Base-by-base conservation (phyloP, 2,113 vertebrate species). In the Coptodon bakossiorum region DNA sequence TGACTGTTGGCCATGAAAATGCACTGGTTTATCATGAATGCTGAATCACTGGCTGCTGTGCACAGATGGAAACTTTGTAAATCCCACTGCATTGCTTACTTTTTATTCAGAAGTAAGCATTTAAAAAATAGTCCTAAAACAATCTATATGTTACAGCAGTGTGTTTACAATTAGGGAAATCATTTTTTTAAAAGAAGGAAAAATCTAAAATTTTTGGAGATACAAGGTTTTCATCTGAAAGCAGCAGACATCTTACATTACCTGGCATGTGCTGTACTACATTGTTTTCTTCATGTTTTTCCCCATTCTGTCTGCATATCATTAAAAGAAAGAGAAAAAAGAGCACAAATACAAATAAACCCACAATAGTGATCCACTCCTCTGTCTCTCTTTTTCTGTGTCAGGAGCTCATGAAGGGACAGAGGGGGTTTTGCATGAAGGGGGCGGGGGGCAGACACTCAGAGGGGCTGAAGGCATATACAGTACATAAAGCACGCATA, bases 301-400 rank as follows among this genome's bases (percentile, higher is more conserved):
- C n/a, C 22, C 54, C 79, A 31, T 88, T 87, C 89, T 94, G 91
- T 92, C 83, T 71, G 87, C 83, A 57, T 19, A 83, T 76, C 84
- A 88, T 61, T 73, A 48, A 86, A 84, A 86, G 54, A 79, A 48
- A 27, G 88, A 86, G 31, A 86, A 84, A 88, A 68, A 81, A 34
- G 31, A 89, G 56, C 59, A 91, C 66, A 54, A 85, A 84, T 12
- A 79, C 82, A 86, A 94, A 95, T 94, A 95, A 95, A 95, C 73
- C 82, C 68, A 66, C 66, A 63, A 40, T 87, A 94, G 91, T 93
- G 91, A 95, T 89, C 83, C 13, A 92, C 89, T 86, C 56, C 83
- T 90, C 68, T 79, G 89, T 92, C 91, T 96, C 91, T 92, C 88
- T 93, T 85, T 96, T 89, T 95, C 89, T 96, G 93, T 94, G 90